phyloP scores from a whole-genome alignment of 2,797 vertebrate genomes.

The Acropternis orthonyx region DNA sequence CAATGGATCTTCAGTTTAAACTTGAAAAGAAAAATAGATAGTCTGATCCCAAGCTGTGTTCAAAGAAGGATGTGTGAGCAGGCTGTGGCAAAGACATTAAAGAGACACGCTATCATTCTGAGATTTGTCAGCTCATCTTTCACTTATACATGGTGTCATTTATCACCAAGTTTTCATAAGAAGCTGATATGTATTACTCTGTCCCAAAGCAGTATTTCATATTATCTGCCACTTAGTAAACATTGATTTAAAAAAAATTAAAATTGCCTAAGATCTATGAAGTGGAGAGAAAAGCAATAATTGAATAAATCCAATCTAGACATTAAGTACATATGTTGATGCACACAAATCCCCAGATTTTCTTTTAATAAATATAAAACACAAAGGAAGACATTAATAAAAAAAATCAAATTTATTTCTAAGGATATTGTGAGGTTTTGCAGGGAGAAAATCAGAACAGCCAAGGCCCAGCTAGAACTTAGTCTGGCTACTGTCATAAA shows the following conservation, averaged over 20 bases:
- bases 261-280: not conserved
- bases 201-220: not conserved
- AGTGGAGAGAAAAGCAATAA: not conserved
- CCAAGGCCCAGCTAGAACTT: not conserved
- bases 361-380: not conserved
- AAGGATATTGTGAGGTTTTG: not conserved
- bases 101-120: not conserved
- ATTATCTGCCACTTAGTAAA: not conserved
- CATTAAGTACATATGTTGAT: not conserved
- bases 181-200: not conserved
- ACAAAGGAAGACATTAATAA: not conserved
- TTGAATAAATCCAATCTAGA: not conserved
- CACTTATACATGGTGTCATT: not conserved
- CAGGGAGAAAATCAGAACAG: not conserved
- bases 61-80: not conserved
- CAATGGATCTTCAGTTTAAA: not conserved
- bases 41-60: conserved; percentile 11
- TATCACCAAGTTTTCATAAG: conserved; percentile 9
- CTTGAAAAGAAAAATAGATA: conserved; percentile 19
- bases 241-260: not conserved
- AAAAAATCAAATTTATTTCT: not conserved
- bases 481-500: not conserved
- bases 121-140: conserved; percentile 34
- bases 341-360: not conserved
- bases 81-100: conserved; percentile 4